These are phyloP conservation scores for Litocranius walleri DNA, from an alignment of 2,113 vertebrate genomes.

Conservation along the genomic window DNA sequence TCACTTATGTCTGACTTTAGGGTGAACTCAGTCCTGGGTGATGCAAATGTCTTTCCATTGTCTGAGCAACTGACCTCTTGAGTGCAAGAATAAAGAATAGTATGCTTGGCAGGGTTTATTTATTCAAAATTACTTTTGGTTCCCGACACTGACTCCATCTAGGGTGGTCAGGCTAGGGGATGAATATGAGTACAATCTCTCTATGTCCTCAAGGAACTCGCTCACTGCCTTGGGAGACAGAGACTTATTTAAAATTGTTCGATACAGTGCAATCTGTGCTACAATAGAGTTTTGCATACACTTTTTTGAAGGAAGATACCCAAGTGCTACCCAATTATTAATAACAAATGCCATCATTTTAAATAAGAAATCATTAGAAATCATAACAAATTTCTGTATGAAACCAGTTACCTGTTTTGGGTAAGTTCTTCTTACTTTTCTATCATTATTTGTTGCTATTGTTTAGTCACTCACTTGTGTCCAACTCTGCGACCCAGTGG, in stretches of 20 bases:
- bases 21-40: neutral
- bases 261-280: neutral
- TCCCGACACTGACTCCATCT: neutral
- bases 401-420: neutral
- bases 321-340: neutral
- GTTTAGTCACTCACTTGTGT: neutral
- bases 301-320: neutral
- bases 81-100: neutral
- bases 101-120: neutral
- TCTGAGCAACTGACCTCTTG: neutral
- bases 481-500: rapidly evolving
- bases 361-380: neutral
- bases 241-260: neutral
- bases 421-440: neutral
- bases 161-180: neutral
- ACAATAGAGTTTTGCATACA: neutral
- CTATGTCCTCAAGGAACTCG: neutral
- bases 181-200: neutral
- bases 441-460: neutral
- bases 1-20: neutral
- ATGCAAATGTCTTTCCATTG: neutral
- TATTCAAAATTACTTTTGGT: neutral
- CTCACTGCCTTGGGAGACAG: neutral
- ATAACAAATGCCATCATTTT: neutral
- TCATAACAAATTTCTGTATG: neutral